Conservation (phyloP, 1,140 invertebrate species). For the Drosophila setifemur region DNA sequence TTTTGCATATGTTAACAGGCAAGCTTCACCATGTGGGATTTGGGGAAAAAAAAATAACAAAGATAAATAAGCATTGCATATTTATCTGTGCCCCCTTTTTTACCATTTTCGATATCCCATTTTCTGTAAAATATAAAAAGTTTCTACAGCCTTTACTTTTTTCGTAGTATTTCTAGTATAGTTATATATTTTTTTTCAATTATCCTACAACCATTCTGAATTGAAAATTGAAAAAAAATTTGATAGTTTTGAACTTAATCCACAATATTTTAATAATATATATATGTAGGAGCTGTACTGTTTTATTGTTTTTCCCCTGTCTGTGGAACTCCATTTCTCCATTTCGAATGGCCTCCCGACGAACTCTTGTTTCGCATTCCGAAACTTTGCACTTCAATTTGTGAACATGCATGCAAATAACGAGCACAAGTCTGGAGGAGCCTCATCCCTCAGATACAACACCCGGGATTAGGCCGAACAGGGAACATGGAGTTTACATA, state of each 20-base stretch:
- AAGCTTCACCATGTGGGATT: background rate
- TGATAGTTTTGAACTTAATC: background rate
- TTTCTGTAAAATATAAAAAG: no score
- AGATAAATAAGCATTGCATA: no score
- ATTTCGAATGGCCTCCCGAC: slow-evolving; percentile 2
- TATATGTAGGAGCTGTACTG: background rate
- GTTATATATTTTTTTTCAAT: no score
- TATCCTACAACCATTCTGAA: no score
- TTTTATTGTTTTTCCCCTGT: slow-evolving; percentile 6
- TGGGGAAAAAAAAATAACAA: no score
- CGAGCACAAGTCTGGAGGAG: slow-evolving; percentile 16
- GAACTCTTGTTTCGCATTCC: slow-evolving; percentile 44
- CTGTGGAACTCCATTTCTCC: background rate
- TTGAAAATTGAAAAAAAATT: no score
- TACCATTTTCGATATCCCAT: no score
- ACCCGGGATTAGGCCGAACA: background rate
- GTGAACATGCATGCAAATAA: slow-evolving; percentile 69
- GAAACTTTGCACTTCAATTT: slow-evolving; percentile 75
- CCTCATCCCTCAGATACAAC: background rate
- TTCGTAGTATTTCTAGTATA: no score
- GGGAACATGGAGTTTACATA: background rate
- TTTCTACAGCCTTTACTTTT: no score
- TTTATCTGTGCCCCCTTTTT: no score
- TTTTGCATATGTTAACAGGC: slow-evolving; percentile 29
- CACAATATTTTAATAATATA: background rate